These are phyloP conservation scores for Mormyrus hasselquistii DNA, from an alignment of 2,797 vertebrate species.

Conservation along the genomic window DNA sequence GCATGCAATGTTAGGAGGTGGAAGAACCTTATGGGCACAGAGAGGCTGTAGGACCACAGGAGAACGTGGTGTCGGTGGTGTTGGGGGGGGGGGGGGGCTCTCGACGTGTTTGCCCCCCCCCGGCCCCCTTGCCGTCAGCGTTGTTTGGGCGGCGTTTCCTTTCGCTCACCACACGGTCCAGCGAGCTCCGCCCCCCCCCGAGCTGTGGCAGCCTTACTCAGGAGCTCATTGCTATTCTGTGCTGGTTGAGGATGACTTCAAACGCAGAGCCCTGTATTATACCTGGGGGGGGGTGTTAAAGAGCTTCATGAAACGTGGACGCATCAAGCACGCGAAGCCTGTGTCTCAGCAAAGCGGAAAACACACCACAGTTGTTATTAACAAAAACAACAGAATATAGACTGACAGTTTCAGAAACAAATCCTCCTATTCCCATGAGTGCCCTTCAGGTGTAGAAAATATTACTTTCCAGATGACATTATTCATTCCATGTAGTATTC, in stretches of 20 bases:
- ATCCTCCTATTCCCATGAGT: background rate
- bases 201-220: background rate
- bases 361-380: background rate
- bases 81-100: background rate
- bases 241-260: background rate
- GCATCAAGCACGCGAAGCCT: background rate
- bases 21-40: background rate
- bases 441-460: background rate
- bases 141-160: background rate
- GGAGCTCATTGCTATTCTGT: background rate
- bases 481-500: background rate
- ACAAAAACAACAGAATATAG: background rate
- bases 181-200: background rate
- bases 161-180: background rate
- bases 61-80: background rate
- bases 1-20: background rate
- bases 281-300: background rate
- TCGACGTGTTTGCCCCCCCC: background rate
- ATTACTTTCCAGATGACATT: background rate
- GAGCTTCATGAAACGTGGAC: background rate
- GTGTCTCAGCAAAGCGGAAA: background rate
- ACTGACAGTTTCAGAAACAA: background rate
- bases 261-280: background rate
- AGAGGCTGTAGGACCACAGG: background rate
- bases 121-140: background rate